Evolutionary conservation across 1,140 invertebrate species (phyloP).

Genomic region (Pantala flavescens): DNA sequence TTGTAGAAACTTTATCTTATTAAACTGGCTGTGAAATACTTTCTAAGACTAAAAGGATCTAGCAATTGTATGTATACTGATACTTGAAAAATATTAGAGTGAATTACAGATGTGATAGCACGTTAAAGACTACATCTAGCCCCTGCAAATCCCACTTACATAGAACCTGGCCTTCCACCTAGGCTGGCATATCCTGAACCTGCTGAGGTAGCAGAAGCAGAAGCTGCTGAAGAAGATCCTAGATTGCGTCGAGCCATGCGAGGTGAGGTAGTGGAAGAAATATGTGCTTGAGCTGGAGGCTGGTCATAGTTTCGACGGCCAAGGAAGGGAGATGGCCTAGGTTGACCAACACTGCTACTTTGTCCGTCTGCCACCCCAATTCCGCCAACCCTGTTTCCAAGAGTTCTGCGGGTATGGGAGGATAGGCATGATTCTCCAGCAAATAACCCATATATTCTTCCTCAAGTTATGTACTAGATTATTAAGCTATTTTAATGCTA

Average conservation of each 20-base stretch:
- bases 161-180: constrained; percentile 21
- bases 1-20: too few species aligned
- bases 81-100: too few species aligned
- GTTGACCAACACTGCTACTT: neutral
- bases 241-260: constrained; percentile 11
- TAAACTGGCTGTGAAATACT: too few species aligned
- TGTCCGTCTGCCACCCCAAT: neutral
- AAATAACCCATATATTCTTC: too few species aligned
- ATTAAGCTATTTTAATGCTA: too few species aligned
- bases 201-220: neutral
- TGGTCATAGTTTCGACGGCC: constrained; percentile 26
- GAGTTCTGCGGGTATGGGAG: neutral
- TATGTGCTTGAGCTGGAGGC: constrained; percentile 18
- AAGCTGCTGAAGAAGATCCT: neutral
- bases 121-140: too few species aligned
- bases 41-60: too few species aligned
- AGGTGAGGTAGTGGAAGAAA: neutral
- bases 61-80: too few species aligned
- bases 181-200: constrained; percentile 17
- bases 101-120: too few species aligned
- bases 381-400: neutral
- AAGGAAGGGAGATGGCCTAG: constrained; percentile 22
- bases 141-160: constrained; percentile 19
- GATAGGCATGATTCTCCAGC: neutral
- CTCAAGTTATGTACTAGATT: too few species aligned